phyloP scores from a whole-genome alignment of 2,888 invertebrate species.

The Panopea generosa region DNA sequence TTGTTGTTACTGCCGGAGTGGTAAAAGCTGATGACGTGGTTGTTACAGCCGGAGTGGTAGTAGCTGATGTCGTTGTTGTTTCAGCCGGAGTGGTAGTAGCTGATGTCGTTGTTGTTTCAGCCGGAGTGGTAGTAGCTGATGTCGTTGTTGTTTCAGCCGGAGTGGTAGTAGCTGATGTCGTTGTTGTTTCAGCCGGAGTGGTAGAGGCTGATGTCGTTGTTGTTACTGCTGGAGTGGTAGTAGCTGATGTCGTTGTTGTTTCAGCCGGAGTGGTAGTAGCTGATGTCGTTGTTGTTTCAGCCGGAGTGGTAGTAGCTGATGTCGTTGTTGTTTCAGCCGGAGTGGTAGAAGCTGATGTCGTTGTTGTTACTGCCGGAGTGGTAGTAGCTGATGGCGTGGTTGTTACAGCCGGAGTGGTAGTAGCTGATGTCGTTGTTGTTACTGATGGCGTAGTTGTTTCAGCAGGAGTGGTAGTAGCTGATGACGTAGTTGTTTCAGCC shows the following conservation, averaged over 20 bases:
- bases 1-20: neutral
- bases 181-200: conserved; percentile 1
- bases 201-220: neutral
- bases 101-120: neutral
- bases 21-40: conserved; percentile 7
- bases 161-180: conserved; percentile 5
- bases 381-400: neutral
- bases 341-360: conserved; percentile 5
- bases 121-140: neutral
- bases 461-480: neutral
- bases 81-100: neutral
- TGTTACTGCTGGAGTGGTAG: neutral
- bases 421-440: neutral
- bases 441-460: too few species aligned
- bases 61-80: neutral
- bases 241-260: neutral
- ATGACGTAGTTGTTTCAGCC: neutral
- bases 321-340: conserved; percentile 10
- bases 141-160: conserved; percentile 11
- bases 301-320: neutral
- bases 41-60: neutral
- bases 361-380: conserved; percentile 4
- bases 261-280: neutral
- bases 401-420: neutral
- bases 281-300: neutral